These are phyloP conservation scores for Syngnathus rostellatus DNA, from an alignment of 2,797 vertebrate species.

Conservation along the genomic window DNA sequence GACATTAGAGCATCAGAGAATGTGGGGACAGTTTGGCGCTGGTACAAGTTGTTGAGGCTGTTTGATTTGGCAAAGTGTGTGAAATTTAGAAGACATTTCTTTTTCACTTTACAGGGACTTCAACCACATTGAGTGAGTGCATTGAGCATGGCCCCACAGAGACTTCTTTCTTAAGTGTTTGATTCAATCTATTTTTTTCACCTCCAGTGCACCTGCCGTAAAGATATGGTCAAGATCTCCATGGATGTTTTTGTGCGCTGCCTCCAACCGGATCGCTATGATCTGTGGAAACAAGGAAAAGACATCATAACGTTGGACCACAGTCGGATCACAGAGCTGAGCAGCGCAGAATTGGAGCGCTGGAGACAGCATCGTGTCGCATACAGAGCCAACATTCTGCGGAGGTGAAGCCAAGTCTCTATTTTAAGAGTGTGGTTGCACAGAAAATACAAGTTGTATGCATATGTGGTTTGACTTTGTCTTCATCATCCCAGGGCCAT, in stretches of 20 bases:
- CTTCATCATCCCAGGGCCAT: constrained; percentile 69
- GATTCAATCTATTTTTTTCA: neutral
- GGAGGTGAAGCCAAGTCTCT: constrained; percentile 67
- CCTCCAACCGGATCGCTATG: constrained; percentile 91
- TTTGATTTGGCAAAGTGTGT: too few species aligned
- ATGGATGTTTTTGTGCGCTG: constrained; percentile 96
- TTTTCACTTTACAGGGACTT: neutral
- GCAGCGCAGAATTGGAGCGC: constrained; percentile 78
- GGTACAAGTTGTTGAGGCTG: too few species aligned
- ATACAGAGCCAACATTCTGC: constrained; percentile 74
- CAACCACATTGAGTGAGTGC: neutral
- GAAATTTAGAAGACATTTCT: neutral
- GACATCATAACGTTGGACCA: constrained; percentile 82
- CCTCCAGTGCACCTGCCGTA: constrained; percentile 80
- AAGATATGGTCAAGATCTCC: constrained; percentile 99
- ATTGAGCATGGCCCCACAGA: neutral
- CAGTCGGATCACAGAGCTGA: constrained; percentile 80
- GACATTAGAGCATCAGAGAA: too few species aligned
- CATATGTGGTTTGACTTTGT: neutral
- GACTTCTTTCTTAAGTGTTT: neutral
- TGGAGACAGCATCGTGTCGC: constrained; percentile 81
- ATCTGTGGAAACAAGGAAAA: constrained; percentile 92
- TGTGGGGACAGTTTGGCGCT: too few species aligned
- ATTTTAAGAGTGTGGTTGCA: neutral
- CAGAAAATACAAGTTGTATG: neutral